These are phyloP conservation scores for Heteromyza rotundicornis DNA, from an alignment of 2,888 invertebrate genomes.

Conservation along the genomic window DNA sequence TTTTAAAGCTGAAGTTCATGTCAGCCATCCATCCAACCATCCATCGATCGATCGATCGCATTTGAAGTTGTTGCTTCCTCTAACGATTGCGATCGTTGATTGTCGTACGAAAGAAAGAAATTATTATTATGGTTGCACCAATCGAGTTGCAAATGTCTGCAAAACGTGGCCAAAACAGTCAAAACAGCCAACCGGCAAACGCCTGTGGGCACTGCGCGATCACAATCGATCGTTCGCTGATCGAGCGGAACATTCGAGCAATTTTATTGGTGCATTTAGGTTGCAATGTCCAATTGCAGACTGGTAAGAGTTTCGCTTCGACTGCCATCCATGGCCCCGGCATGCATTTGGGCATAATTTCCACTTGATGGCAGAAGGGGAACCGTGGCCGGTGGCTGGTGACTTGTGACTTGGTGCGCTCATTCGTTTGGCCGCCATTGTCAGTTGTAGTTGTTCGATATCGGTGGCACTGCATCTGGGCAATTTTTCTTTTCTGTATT, in stretches of 20 bases:
- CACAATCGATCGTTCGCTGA: conserved; percentile 16
- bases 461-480: conserved; percentile 4
- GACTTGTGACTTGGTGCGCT: too few relatives aligned
- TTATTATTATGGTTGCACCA: conserved; percentile 4
- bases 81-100: conserved; percentile 26
- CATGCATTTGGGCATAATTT: conserved; percentile 13
- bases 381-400: neutral
- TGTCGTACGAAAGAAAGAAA: neutral
- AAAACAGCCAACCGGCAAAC: too few relatives aligned
- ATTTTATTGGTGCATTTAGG: conserved; percentile 48
- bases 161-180: conserved; percentile 50
- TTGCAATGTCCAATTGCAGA: conserved; percentile 17
- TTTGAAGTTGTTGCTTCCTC: neutral
- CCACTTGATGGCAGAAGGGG: conserved; percentile 1
- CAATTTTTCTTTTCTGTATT: neutral
- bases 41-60: neutral
- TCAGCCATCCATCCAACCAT: conserved; percentile 5
- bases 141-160: conserved; percentile 43
- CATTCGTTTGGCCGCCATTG: conserved; percentile 9
- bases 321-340: conserved; percentile 39
- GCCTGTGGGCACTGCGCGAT: conserved; percentile 24
- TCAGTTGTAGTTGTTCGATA: neutral
- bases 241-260: conserved; percentile 18
- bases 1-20: conserved; percentile 19
- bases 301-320: neutral